Conservation (phyloP, 2,888 invertebrate species). For the Rhagophthalmus giganteus region DNA sequence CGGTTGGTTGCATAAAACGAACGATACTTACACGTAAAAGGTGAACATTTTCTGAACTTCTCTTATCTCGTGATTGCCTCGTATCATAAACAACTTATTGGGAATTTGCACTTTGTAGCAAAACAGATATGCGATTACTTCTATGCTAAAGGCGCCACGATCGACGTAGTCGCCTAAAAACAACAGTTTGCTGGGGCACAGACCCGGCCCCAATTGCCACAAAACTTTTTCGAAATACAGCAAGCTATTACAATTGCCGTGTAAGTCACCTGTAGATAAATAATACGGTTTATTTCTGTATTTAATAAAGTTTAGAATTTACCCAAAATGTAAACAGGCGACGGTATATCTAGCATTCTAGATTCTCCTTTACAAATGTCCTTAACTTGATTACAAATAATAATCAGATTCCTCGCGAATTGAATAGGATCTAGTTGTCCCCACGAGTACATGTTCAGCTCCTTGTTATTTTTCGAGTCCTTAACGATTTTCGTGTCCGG, state of each 20-base stretch:
- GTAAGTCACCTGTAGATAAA: constrained; percentile 79
- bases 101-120: constrained; percentile 72
- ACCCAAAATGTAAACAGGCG: constrained; percentile 65
- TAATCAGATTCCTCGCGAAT: constrained; percentile 58
- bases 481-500: constrained; percentile 30
- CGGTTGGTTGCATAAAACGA: too few relatives aligned
- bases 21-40: constrained; percentile 65
- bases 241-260: constrained; percentile 72
- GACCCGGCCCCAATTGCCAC: constrained; percentile 68
- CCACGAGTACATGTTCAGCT: constrained; percentile 43
- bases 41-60: constrained; percentile 74
- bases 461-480: constrained; percentile 29
- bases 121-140: constrained; percentile 71
- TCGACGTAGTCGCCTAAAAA: constrained; percentile 81
- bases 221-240: constrained; percentile 69
- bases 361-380: constrained; percentile 59
- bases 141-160: constrained; percentile 68
- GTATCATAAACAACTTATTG: constrained; percentile 63
- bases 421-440: constrained; percentile 46
- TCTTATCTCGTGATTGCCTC: constrained; percentile 79
- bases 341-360: constrained; percentile 57
- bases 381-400: constrained; percentile 57
- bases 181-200: constrained; percentile 66
- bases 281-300: too few relatives aligned
- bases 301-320: constrained; percentile 18